Evolutionary conservation across 2,888 invertebrate species (phyloP).

Genomic region (Watsonalla cultraria): DNA sequence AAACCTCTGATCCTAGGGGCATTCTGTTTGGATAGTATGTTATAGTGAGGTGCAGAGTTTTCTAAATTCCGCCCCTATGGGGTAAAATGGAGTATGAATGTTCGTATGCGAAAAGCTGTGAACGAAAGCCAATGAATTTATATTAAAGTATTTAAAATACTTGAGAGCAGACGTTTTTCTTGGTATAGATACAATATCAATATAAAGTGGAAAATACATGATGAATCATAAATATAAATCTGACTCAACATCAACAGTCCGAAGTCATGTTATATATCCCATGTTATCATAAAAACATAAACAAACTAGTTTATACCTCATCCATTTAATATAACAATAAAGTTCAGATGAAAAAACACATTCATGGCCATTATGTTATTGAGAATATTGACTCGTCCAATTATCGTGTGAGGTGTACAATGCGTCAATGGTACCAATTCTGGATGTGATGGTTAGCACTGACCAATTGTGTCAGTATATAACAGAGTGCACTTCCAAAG

Average conservation of each 20-base stretch:
- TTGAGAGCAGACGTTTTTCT: too few species aligned
- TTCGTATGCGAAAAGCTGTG: too few species aligned
- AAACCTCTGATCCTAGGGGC: too few species aligned
- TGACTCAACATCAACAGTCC: not conserved
- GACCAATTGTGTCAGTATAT: conserved; percentile 50
- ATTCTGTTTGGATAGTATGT: too few species aligned
- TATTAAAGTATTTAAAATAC: too few species aligned
- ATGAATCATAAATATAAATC: not conserved
- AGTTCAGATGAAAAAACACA: conserved; percentile 47
- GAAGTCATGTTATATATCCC: not conserved
- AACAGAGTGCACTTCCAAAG: conserved; percentile 32
- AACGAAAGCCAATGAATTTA: too few species aligned
- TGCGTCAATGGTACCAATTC: conserved; percentile 64
- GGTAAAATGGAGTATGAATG: too few species aligned
- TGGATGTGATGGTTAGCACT: conserved; percentile 60
- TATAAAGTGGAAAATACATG: too few species aligned
- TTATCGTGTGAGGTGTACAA: conserved; percentile 43
- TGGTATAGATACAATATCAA: too few species aligned
- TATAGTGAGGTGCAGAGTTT: too few species aligned
- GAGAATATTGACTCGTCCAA: conserved; percentile 52
- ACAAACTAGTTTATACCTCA: conserved; percentile 34
- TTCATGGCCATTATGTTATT: conserved; percentile 71
- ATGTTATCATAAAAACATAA: conserved; percentile 16
- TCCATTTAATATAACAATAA: conserved; percentile 36
- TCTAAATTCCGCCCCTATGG: too few species aligned